Evolutionary conservation across 2,888 invertebrate species (phyloP).

Genomic region (Lordiphosa andalusiaca): DNA sequence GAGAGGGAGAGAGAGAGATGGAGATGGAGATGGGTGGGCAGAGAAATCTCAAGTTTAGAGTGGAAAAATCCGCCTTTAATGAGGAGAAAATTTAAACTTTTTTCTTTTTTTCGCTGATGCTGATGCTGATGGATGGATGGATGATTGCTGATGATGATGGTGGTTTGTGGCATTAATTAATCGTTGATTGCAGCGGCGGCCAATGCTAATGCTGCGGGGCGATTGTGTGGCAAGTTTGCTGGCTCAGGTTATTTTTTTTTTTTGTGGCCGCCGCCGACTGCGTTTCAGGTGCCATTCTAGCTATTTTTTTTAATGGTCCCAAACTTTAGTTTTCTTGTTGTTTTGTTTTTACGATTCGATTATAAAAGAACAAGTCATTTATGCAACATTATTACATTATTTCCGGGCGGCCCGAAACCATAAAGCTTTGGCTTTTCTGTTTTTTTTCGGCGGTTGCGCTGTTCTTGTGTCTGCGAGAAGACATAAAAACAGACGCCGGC

Average conservation of each 20-base stretch:
- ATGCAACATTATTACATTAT: conserved; percentile 68
- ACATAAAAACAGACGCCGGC: conserved; percentile 59
- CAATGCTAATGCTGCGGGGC: conserved; percentile 20
- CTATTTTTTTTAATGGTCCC: conserved; percentile 24
- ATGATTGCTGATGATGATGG: conserved; percentile 8
- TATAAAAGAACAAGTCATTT: conserved; percentile 69
- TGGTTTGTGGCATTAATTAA: conserved; percentile 26
- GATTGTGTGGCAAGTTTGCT: conserved; percentile 42
- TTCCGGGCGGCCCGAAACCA: conserved; percentile 58
- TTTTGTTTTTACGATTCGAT: conserved; percentile 55
- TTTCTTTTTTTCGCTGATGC: conserved; percentile 5
- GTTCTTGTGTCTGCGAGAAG: conserved; percentile 30
- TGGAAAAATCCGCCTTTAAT: conserved; percentile 41
- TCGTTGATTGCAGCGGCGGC: conserved; percentile 21
- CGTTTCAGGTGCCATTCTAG: conserved; percentile 27
- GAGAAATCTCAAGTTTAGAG: conserved; percentile 35
- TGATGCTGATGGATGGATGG: neutral
- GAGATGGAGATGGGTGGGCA: conserved; percentile 1
- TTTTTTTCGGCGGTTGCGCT: conserved; percentile 9
- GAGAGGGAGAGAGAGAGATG: conserved; percentile 10
- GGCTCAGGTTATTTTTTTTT: conserved; percentile 51
- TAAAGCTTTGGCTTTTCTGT: conserved; percentile 53
- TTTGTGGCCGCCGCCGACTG: conserved; percentile 26
- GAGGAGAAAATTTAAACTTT: conserved; percentile 32
- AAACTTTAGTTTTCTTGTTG: conserved; percentile 24